Percentiles rank a stretch among this genome's conserved stretches.
These are phyloP conservation scores for Torymus aiolomorphi DNA, from an alignment of 2,888 invertebrate species.

Conservation along the genomic window DNA sequence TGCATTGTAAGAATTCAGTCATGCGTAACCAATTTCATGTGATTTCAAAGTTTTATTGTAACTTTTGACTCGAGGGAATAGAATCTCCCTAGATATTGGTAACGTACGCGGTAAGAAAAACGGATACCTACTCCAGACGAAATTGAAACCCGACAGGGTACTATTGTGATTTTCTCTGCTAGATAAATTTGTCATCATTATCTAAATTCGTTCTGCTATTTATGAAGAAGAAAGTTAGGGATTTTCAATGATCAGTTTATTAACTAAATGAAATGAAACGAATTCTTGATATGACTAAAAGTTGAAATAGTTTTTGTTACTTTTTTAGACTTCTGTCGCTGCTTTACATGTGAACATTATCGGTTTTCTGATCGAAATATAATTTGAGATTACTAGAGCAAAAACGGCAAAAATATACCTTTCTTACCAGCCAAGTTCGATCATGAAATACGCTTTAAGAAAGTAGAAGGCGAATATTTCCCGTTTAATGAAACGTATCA, in stretches of 20 bases:
- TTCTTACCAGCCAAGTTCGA: conserved; percentile 8
- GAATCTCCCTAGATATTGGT: conserved; percentile 8
- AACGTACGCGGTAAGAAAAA: conserved; percentile 2
- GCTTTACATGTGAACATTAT: conserved; percentile 16
- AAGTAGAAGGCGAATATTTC: background rate
- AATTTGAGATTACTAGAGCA: conserved; percentile 40
- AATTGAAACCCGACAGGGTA: conserved; percentile 5
- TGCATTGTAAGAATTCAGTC: conserved; percentile 15
- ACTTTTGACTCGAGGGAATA: background rate
- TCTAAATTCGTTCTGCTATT: too few species aligned
- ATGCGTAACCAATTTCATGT: background rate
- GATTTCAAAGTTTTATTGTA: conserved; percentile 6
- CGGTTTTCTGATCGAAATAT: conserved; percentile 40
- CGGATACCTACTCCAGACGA: background rate
- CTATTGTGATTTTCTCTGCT: too few species aligned
- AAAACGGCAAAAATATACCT: conserved; percentile 33
- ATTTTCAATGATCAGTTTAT: too few species aligned
- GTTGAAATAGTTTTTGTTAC: conserved; percentile 8
- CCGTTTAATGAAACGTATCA: background rate
- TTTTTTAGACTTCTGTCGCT: background rate
- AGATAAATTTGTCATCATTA: too few species aligned
- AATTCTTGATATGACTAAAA: background rate
- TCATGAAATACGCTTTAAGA: conserved; percentile 29
- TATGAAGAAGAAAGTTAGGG: too few species aligned
- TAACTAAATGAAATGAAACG: background rate